A percentile compares a stretch with the other conserved stretches of the same genome.
Conservation (phyloP, 2,113 vertebrate species). For the Thamnophis sirtalis region DNA sequence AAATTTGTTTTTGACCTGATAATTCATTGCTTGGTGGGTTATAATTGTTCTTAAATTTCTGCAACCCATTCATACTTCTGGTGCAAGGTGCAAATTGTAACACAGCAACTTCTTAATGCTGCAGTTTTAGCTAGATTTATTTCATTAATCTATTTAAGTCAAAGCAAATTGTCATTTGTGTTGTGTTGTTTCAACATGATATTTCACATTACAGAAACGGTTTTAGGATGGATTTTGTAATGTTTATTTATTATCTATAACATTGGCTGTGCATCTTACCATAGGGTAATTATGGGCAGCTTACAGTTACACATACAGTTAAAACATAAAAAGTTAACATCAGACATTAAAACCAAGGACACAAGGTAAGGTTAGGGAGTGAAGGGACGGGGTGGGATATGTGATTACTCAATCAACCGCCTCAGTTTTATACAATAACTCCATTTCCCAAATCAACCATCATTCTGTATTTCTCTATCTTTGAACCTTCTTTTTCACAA, state of each 20-base stretch:
- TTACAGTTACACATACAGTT: too few relatives aligned
- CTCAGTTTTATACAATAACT: not conserved
- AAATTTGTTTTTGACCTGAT: not conserved
- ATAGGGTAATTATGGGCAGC: too few relatives aligned
- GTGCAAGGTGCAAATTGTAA: not conserved
- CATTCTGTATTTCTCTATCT: not conserved
- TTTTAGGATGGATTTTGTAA: not conserved
- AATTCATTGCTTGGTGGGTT: not conserved
- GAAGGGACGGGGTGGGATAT: not conserved
- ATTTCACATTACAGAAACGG: not conserved
- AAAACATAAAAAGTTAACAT: too few relatives aligned
- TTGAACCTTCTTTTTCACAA: not conserved
- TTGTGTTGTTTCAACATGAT: not conserved
- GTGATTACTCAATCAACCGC: not conserved
- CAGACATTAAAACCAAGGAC: too few relatives aligned
- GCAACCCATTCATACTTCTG: not conserved
- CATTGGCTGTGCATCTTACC: too few relatives aligned
- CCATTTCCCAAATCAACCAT: not conserved
- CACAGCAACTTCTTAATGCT: not conserved
- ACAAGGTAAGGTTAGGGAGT: too few relatives aligned
- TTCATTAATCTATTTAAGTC: not conserved
- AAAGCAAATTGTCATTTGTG: not conserved
- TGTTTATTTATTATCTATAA: not conserved
- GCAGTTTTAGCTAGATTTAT: not conserved
- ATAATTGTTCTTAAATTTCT: not conserved